Evolutionary conservation across 2,113 vertebrate genomes (phyloP).

Genomic region (Carollia perspicillata): DNA sequence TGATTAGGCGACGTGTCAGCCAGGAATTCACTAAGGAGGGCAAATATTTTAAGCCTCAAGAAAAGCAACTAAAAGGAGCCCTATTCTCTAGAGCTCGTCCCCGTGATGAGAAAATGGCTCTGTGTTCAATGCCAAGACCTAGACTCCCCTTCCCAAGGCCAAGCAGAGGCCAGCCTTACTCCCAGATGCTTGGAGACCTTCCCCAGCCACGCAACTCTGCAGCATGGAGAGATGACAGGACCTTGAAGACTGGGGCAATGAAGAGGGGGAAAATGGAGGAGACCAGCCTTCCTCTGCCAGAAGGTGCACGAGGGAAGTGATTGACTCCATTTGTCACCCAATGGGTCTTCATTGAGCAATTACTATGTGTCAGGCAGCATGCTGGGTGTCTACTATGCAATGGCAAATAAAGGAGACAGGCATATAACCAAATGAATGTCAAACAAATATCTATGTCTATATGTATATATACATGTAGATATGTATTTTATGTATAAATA

Average conservation of each 20-base stretch:
- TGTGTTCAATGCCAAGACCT: neutral
- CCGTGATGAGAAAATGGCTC: neutral
- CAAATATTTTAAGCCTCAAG: slow-evolving; percentile 68
- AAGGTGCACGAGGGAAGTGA: neutral
- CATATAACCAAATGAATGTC: neutral
- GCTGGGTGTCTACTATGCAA: neutral
- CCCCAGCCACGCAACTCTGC: neutral
- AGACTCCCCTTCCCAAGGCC: neutral
- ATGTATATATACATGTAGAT: neutral
- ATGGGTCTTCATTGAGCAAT: neutral
- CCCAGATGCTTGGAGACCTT: neutral
- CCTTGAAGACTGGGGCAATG: neutral
- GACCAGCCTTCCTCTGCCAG: neutral
- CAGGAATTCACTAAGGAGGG: slow-evolving; percentile 57
- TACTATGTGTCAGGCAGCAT: neutral
- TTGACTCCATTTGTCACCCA: neutral
- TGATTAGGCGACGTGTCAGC: neutral
- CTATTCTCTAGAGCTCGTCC: neutral
- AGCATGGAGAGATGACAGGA: neutral
- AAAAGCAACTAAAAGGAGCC: neutral
- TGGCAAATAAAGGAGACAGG: neutral
- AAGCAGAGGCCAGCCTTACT: neutral
- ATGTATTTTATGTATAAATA: neutral
- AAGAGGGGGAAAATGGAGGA: rapidly evolving
- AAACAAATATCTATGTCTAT: neutral